Conservation (phyloP, 2,797 vertebrate species). For the Argentina silus region DNA sequence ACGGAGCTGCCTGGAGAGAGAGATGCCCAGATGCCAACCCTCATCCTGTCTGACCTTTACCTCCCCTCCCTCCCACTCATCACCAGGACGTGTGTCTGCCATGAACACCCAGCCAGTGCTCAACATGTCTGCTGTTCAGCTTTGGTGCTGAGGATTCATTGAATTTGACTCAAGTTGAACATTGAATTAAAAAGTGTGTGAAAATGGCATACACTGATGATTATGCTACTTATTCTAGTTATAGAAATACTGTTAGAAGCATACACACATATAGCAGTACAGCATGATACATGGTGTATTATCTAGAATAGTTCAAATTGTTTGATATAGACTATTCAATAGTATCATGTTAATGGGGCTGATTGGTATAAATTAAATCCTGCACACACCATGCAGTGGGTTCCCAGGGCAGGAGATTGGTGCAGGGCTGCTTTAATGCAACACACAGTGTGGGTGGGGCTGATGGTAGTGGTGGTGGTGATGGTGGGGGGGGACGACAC, state of each 20-base stretch:
- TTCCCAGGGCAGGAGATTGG: neutral
- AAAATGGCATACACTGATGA: too few relatives aligned
- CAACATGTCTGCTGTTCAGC: too few relatives aligned
- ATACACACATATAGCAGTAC: too few relatives aligned
- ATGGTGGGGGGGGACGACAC: neutral
- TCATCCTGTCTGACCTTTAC: constrained; percentile 76
- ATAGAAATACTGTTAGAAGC: too few relatives aligned
- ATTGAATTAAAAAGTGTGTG: too few relatives aligned
- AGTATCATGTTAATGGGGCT: too few relatives aligned
- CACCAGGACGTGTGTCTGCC: neutral
- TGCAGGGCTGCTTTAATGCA: neutral
- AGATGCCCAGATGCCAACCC: constrained; percentile 63
- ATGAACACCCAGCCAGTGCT: neutral
- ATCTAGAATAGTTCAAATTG: too few relatives aligned
- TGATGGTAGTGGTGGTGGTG: neutral
- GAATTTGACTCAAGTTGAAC: too few relatives aligned
- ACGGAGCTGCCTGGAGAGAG: constrained; percentile 51
- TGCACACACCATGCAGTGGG: neutral
- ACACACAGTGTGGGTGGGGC: neutral
- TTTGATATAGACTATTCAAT: too few relatives aligned
- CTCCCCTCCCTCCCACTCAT: constrained; percentile 32
- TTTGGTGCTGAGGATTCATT: too few relatives aligned
- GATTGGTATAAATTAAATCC: neutral
- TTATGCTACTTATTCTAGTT: too few relatives aligned
- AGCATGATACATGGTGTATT: too few relatives aligned